These are phyloP conservation scores for Oxyruncus cristatus DNA, from an alignment of 2,113 vertebrate species.

Conservation along the genomic window DNA sequence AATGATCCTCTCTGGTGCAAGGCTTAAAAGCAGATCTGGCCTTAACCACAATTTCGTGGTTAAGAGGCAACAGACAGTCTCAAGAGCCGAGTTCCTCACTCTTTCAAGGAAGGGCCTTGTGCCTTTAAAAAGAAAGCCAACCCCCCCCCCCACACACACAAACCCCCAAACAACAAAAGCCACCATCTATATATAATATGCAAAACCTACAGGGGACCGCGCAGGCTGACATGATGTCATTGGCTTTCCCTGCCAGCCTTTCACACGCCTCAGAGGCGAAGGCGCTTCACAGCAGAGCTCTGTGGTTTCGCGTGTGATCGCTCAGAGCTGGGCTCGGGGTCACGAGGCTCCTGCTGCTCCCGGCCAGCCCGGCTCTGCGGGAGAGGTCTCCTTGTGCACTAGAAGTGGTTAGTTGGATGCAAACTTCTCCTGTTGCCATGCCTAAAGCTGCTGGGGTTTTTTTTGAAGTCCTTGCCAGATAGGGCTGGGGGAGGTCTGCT, in stretches of 20 bases:
- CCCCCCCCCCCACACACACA: neutral
- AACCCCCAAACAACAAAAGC: neutral
- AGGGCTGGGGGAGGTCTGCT: conserved; percentile 39
- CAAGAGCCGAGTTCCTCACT: neutral
- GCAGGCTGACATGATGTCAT: conserved; percentile 48
- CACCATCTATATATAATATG: conserved; percentile 20
- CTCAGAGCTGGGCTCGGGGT: neutral
- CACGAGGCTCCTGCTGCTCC: neutral
- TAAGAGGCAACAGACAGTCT: neutral
- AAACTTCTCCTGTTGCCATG: neutral
- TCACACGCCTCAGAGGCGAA: neutral
- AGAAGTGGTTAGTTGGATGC: neutral
- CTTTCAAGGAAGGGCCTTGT: neutral
- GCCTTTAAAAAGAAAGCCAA: conserved; percentile 14
- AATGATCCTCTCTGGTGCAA: neutral
- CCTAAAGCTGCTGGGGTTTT: neutral
- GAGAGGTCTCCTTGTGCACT: neutral
- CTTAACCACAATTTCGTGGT: neutral
- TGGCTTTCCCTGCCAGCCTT: conserved; percentile 48
- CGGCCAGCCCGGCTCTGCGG: neutral
- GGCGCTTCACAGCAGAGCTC: neutral
- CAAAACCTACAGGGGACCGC: neutral
- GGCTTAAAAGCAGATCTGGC: conserved; percentile 1
- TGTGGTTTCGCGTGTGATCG: neutral
- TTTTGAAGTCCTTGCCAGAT: conserved; percentile 16